A percentile compares a stretch with the other conserved stretches of the same genome.
phyloP scores from a whole-genome alignment of 2,888 invertebrate species.

The Pollenia griseotomentosa region DNA sequence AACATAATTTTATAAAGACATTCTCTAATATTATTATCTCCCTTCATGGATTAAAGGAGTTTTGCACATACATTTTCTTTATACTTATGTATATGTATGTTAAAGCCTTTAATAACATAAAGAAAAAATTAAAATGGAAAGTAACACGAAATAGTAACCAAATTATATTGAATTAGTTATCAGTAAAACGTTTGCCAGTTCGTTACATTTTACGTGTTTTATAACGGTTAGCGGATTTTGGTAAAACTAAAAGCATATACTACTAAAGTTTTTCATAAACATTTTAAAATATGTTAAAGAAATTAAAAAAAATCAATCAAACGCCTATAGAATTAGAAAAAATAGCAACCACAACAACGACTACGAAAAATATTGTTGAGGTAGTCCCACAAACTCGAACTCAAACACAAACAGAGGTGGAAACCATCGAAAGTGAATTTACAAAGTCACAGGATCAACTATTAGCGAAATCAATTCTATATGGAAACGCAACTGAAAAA shows the following conservation, averaged over 20 bases:
- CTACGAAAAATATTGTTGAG: slow-evolving; percentile 50
- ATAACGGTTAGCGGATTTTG: slow-evolving; percentile 36
- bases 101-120: slow-evolving; percentile 34
- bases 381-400: slow-evolving; percentile 47
- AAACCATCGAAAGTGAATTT: slow-evolving; percentile 49
- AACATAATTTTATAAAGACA: too few relatives aligned
- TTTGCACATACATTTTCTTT: background rate
- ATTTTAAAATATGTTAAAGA: slow-evolving; percentile 51
- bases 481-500: background rate
- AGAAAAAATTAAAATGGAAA: slow-evolving; percentile 52
- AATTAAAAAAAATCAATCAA: slow-evolving; percentile 61
- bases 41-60: slow-evolving; percentile 44
- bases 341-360: background rate
- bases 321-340: slow-evolving; percentile 33
- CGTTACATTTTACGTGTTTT: slow-evolving; percentile 56
- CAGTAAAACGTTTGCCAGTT: slow-evolving; percentile 71
- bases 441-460: slow-evolving; percentile 15
- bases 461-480: slow-evolving; percentile 21
- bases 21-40: background rate
- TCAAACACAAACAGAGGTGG: background rate
- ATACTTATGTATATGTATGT: slow-evolving; percentile 7
- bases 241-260: background rate
- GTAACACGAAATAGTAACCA: slow-evolving; percentile 68
- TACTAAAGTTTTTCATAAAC: background rate
- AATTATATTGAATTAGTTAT: slow-evolving; percentile 72